A percentile compares a stretch with the other conserved stretches of the same genome.
phyloP scores from a whole-genome alignment of 2,797 vertebrate species.

The Vespertilio murinus region DNA sequence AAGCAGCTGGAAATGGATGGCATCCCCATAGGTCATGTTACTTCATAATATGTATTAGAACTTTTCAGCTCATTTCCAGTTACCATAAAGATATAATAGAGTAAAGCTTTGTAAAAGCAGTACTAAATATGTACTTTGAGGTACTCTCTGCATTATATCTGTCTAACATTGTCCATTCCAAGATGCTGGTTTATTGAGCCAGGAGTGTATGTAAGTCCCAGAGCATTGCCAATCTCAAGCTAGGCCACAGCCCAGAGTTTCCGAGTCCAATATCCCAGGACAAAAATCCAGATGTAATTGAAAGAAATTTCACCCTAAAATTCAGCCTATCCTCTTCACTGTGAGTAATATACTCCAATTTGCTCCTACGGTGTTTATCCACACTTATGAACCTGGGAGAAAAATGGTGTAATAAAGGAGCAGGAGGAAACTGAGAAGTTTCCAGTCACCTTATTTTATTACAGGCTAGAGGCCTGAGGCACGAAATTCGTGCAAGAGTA shows the following conservation, averaged over 20 bases:
- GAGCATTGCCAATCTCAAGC: neutral
- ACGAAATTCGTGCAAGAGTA: too few species aligned
- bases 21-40: neutral
- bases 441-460: neutral
- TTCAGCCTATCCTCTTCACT: neutral
- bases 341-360: neutral
- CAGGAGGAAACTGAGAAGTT: neutral
- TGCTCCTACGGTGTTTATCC: neutral
- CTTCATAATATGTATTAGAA: neutral
- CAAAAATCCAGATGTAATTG: neutral
- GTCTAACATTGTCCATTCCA: neutral
- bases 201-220: neutral
- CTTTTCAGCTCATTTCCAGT: slow-evolving; percentile 17
- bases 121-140: neutral
- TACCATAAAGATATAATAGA: slow-evolving; percentile 4
- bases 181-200: neutral
- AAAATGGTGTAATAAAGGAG: neutral
- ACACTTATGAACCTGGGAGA: neutral
- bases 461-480: neutral
- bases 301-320: neutral
- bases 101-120: neutral
- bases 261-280: neutral
- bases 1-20: neutral
- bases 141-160: neutral
- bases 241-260: neutral